Conservation (phyloP, 2,113 vertebrate species). For the Camelus bactrianus region DNA sequence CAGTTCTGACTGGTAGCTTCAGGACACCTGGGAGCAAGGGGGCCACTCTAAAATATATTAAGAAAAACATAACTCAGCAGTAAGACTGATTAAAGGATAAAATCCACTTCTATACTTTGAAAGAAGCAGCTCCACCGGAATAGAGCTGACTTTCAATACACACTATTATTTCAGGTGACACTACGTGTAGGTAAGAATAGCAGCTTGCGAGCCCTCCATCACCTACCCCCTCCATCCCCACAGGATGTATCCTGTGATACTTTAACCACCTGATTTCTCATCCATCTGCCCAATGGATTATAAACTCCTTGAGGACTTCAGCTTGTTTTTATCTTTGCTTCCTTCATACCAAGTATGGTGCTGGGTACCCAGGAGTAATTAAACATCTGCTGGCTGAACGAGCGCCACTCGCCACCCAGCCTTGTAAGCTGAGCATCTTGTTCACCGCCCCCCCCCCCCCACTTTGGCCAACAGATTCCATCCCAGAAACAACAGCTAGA, state of each 20-base stretch:
- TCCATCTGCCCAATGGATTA: neutral
- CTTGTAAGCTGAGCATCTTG: neutral
- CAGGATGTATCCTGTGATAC: neutral
- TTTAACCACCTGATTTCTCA: slow-evolving; percentile 24
- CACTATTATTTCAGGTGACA: neutral
- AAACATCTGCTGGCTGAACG: neutral
- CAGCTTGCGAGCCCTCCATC: neutral
- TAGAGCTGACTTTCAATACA: neutral
- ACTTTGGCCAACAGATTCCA: neutral
- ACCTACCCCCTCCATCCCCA: neutral
- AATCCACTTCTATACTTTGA: neutral
- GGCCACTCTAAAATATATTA: slow-evolving; percentile 85
- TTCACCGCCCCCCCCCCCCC: neutral
- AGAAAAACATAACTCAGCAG: neutral
- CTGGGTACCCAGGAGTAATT: neutral
- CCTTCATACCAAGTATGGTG: neutral
- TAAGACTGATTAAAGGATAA: neutral
- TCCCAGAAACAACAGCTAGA: neutral
- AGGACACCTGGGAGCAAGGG: slow-evolving; percentile 87
- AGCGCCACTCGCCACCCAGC: neutral
- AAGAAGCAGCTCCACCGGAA: neutral
- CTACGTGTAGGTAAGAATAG: neutral
- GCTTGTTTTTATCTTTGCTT: neutral
- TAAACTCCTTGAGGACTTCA: neutral
- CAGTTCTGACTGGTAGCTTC: slow-evolving; percentile 88